phyloP scores from a whole-genome alignment of 2,888 invertebrate genomes.

The Isotomurus palustris region DNA sequence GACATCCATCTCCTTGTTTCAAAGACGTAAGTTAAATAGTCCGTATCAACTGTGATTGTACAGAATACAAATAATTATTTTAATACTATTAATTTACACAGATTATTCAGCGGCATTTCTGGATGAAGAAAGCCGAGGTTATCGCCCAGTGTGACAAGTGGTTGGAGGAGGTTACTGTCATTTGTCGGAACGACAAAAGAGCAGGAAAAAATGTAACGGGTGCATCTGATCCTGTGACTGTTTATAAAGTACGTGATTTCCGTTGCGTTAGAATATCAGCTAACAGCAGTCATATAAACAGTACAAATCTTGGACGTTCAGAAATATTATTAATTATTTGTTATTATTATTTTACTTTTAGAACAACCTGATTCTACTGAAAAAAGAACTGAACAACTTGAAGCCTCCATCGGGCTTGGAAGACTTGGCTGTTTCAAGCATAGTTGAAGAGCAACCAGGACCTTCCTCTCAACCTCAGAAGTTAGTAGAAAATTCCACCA shows the following conservation, averaged over 20 bases:
- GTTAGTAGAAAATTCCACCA: background rate
- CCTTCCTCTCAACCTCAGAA: background rate
- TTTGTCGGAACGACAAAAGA: constrained; percentile 68
- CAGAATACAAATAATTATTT: background rate
- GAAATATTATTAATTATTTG: background rate
- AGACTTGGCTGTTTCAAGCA: constrained; percentile 61
- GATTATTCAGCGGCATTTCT: constrained; percentile 90
- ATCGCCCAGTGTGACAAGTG: constrained; percentile 81
- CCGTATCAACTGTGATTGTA: background rate
- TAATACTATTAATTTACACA: constrained; percentile 48
- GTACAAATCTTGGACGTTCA: background rate
- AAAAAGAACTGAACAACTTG: constrained; percentile 79
- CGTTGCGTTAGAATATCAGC: background rate
- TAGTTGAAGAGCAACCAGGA: constrained; percentile 49
- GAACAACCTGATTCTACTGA: constrained; percentile 75
- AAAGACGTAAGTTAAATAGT: constrained; percentile 62
- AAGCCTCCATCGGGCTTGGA: constrained; percentile 71
- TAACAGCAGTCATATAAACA: background rate
- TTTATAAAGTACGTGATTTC: constrained; percentile 42
- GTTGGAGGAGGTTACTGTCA: constrained; percentile 76
- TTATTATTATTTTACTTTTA: constrained; percentile 49
- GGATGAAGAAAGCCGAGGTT: constrained; percentile 87
- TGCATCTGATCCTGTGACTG: constrained; percentile 41
- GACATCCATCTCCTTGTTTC: constrained; percentile 85
- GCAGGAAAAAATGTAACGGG: constrained; percentile 53